Conservation (phyloP, 2,113 vertebrate genomes). For the Sapajus apella region DNA sequence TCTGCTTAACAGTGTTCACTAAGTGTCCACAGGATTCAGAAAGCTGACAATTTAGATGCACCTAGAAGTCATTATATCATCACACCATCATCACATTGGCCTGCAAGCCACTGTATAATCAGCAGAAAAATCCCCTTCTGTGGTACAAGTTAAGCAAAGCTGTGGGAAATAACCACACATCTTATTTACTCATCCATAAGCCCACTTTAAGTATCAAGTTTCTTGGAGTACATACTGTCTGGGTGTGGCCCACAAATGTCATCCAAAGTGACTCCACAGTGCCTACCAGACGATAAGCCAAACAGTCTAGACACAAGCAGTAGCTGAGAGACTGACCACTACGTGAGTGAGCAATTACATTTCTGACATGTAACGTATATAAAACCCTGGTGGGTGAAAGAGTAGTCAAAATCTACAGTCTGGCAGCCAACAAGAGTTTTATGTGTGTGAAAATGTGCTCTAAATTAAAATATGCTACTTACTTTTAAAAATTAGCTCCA, state of each 20-base stretch:
- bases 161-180: conserved; percentile 25
- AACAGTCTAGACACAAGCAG: conserved; percentile 52
- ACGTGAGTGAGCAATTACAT: background rate
- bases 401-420: background rate
- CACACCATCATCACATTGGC: background rate
- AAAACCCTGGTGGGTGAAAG: background rate
- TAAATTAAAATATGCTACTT: background rate
- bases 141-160: conserved; percentile 44
- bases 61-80: background rate
- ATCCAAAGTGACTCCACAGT: background rate
- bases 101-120: conserved; percentile 31
- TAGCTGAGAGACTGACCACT: conserved; percentile 4
- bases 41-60: background rate
- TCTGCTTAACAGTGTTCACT: background rate
- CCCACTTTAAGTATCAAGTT: background rate
- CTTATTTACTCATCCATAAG: background rate
- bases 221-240: background rate
- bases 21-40: background rate
- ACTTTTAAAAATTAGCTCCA: background rate
- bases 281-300: background rate
- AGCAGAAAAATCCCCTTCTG: conserved; percentile 30
- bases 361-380: background rate
- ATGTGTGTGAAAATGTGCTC: background rate
- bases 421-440: background rate
- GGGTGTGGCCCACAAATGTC: conserved; percentile 34